Evolutionary conservation across 2,888 invertebrate species (phyloP), one percentile per base, ranked within the genome.

Genomic region (Marronus borbonicus): DNA sequence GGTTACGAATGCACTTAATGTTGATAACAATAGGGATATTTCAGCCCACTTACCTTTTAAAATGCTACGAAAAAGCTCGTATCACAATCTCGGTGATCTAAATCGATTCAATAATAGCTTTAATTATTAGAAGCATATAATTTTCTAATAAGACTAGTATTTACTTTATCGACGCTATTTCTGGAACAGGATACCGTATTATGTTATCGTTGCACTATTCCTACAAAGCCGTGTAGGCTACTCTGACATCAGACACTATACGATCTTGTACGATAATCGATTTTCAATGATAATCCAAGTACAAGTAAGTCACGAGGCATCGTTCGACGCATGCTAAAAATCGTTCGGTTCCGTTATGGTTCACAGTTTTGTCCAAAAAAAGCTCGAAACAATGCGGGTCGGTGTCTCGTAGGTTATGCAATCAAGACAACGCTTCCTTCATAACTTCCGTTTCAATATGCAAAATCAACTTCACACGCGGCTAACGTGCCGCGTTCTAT

Each of bases 351-450:
- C 80, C 80, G 79, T 80, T 80, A 80, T 66, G 77, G 80, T 80
- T 80, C 80, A 79, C 76, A 72, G 80, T 77, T 77, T 78, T 70
- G 70, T 64, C 77, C 79, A 76, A 79, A 80, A 80, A 80, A 80
- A 65, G 69, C 69, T 75, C 60, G 68, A 58, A 80, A 80, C 80
- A 80, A 80, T 79, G 72, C 76, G 64, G 79, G 75, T 77, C 78
- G 76, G 72, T 74, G 76, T 78, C 69, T 79, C 64, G 66, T 69
- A 64, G 80, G 80, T 80, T 79, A 79, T 79, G 79, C 52, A 79
- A 80, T 70, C 52, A 74, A 78, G 78, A 76, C 58, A 77, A 58
- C 65, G 79, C 80, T 80, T 80, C 80, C 80, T 80, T 76, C 77
- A 74, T 76, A 76, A 77, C 76, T 80, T 80, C 80, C 80, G 80